Evolutionary conservation across 2,888 invertebrate species (phyloP), one percentile per base, ranked within the genome.

Genomic region (Psococerastis gibbosa): DNA sequence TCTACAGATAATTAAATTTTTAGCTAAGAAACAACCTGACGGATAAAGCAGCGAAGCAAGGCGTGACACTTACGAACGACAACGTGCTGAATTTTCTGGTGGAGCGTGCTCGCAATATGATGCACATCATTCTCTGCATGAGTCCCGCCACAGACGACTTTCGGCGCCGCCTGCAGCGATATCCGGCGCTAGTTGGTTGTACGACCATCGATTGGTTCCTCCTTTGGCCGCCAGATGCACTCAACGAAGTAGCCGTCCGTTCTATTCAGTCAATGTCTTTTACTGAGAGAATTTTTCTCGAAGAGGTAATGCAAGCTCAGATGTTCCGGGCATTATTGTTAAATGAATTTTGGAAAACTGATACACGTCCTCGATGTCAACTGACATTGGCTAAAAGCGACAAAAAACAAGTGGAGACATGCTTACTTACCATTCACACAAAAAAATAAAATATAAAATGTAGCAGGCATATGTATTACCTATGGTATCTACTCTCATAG

Each of bases 151-250:
- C 88, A 1, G 82, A 84, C 47, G 71, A 72, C n/a, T 87, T 89
- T 11, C 6, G 84, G 55, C 77, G 79, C 54, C 74, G 84, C 45
- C 71, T 89, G 52, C 73, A 88, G 8, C 85, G 85, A 60, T 91
- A 85, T 62, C 89, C 91, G 1, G 79, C 85, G 0, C 64, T 91
- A 45, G 78, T 89, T 34, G 88, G 85, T 64, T 77, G 80, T 50
- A 83, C 85, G 1, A 85, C 87, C 0, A 84, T 87, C 17, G 84
- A 89, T 61, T 89, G 87, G 87, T 85, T 88, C 63, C 70, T 75
- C 55, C 78, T 82, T 54, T 91, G 89, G 89, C 87, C 89, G 1
- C 72, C 75, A 47, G 81, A 84, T 57, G 88, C 89, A 27, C 66
- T 91, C 44, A 65, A 89, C n/a, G 87, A 88, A 63, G 87, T 91